A percentile compares a stretch with the other conserved stretches of the same genome.
Evolutionary conservation across 2,888 invertebrate genomes (phyloP).

Genomic region (Apamea crenata): DNA sequence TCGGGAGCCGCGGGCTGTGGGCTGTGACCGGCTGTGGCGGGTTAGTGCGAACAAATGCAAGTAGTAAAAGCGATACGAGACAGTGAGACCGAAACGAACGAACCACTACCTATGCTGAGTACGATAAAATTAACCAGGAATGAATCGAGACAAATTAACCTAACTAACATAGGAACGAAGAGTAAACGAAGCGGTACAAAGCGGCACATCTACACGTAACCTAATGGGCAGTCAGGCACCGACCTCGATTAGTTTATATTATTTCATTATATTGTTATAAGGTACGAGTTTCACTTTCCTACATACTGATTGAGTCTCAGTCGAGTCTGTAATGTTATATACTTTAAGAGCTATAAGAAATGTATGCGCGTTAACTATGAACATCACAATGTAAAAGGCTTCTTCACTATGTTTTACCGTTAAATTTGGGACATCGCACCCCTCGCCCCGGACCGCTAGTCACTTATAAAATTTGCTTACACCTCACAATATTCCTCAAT

Average conservation of each 20-base stretch:
- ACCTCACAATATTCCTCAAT: slow-evolving; percentile 86
- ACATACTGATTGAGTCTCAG: slow-evolving; percentile 84
- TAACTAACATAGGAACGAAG: slow-evolving; percentile 88
- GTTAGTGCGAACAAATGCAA: slow-evolving; percentile 66
- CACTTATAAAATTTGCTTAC: slow-evolving; percentile 86
- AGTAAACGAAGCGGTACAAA: slow-evolving; percentile 76
- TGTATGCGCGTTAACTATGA: slow-evolving; percentile 88
- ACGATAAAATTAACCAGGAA: slow-evolving; percentile 79
- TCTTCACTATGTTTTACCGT: slow-evolving; percentile 83
- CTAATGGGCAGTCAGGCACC: slow-evolving; percentile 86
- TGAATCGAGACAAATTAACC: slow-evolving; percentile 87
- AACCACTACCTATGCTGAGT: slow-evolving; percentile 71
- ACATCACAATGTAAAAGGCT: slow-evolving; percentile 88
- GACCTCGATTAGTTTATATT: slow-evolving; percentile 80
- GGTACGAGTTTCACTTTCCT: slow-evolving; percentile 83
- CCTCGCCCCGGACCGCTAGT: slow-evolving; percentile 84
- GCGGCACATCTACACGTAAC: slow-evolving; percentile 82
- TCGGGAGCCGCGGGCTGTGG: slow-evolving; percentile 30
- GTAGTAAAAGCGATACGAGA: slow-evolving; percentile 66
- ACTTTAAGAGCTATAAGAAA: slow-evolving; percentile 85
- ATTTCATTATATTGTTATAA: slow-evolving; percentile 78
- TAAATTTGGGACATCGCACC: slow-evolving; percentile 86
- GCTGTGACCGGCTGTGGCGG: slow-evolving; percentile 54
- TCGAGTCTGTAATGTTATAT: slow-evolving; percentile 80
- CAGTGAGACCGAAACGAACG: slow-evolving; percentile 74